Evolutionary conservation across 2,113 vertebrate genomes (phyloP).

Genomic region (Bubalus kerabau): DNA sequence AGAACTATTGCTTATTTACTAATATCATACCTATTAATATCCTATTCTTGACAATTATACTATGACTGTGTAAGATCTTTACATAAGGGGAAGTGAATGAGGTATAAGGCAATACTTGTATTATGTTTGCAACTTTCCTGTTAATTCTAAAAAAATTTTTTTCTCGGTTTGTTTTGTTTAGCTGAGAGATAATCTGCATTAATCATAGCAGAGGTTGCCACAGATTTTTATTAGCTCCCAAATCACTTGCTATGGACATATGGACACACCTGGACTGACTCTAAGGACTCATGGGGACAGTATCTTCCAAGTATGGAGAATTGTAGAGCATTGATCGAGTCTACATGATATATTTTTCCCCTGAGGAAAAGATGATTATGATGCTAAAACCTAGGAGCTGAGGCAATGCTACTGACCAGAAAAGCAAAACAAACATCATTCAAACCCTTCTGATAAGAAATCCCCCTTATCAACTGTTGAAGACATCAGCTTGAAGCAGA

Average conservation of each 20-base stretch:
- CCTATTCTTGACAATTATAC: background rate
- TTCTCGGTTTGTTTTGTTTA: background rate
- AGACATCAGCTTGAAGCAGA: background rate
- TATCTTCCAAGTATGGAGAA: background rate
- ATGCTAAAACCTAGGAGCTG: background rate
- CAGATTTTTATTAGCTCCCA: background rate
- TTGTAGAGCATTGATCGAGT: background rate
- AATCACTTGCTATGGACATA: background rate
- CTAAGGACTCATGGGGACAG: background rate
- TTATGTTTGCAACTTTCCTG: background rate
- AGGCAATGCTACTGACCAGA: background rate
- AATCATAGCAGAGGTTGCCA: background rate
- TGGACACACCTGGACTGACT: background rate
- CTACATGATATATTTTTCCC: background rate
- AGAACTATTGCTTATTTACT: background rate
- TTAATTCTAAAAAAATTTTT: background rate
- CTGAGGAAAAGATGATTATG: background rate
- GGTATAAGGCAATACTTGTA: background rate
- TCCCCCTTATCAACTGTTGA: background rate
- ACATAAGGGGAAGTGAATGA: background rate
- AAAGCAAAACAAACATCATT: background rate
- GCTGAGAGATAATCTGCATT: background rate
- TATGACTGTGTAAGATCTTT: background rate
- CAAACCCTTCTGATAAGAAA: background rate
- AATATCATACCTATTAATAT: background rate